Percentiles rank a stretch among this genome's conserved stretches.
Evolutionary conservation across 2,797 vertebrate genomes (phyloP).

Genomic region (Anomalospiza imberbis): DNA sequence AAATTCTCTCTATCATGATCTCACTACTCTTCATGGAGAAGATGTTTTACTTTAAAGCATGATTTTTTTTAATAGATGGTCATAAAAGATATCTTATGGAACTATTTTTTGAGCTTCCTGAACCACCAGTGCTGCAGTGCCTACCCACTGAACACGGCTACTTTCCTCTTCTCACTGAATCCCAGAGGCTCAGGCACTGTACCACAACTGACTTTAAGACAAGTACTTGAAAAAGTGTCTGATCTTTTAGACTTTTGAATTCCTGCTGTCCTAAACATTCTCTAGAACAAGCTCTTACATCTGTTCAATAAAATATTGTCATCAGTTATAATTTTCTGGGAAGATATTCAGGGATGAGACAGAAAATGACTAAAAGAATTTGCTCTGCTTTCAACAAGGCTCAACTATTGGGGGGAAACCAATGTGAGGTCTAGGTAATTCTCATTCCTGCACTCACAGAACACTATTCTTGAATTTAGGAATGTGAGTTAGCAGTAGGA

Average conservation of each 20-base stretch:
- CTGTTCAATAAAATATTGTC: not conserved
- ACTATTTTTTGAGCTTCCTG: not conserved
- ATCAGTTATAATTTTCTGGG: not conserved
- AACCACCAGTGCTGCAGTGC: too few relatives aligned
- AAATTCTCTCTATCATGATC: not conserved
- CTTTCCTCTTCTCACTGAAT: not conserved
- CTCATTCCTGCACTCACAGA: not conserved
- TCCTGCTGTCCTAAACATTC: not conserved
- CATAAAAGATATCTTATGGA: not conserved
- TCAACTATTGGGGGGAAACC: not conserved
- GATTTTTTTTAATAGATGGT: not conserved
- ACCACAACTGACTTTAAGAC: not conserved
- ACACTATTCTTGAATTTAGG: not conserved
- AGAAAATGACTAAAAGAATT: not conserved
- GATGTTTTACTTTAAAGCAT: not conserved
- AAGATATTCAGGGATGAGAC: not conserved
- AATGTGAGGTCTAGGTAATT: not conserved
- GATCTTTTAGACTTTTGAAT: not conserved
- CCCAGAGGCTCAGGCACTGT: accelerated
- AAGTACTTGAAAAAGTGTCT: not conserved
- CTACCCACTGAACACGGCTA: not conserved
- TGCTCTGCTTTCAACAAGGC: not conserved
- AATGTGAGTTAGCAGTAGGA: not conserved
- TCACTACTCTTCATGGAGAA: accelerated
- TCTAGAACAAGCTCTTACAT: not conserved